These are phyloP conservation scores for Monomorium pharaonis DNA, from an alignment of 1,140 invertebrate species.

Conservation along the genomic window DNA sequence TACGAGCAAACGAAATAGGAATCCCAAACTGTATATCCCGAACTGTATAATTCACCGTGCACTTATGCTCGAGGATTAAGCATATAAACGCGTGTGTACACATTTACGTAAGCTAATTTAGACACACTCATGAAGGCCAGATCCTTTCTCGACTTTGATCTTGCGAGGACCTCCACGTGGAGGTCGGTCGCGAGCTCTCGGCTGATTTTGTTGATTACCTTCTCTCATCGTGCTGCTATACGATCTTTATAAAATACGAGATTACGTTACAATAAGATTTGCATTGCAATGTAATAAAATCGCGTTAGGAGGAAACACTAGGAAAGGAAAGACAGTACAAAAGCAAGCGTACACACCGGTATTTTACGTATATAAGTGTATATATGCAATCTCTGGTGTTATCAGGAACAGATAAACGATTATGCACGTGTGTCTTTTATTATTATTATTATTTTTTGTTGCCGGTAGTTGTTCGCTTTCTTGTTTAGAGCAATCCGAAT, in stretches of 20 bases:
- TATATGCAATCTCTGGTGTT: constrained; percentile 41
- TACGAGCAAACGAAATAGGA: constrained; percentile 31
- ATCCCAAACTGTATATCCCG: neutral
- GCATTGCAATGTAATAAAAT: constrained; percentile 32
- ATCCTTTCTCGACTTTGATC: constrained; percentile 3
- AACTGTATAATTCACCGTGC: constrained; percentile 19
- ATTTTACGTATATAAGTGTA: constrained; percentile 39
- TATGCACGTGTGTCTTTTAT: neutral
- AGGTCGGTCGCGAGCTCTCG: neutral
- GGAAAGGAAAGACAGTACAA: constrained; percentile 40
- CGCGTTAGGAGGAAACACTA: constrained; percentile 40
- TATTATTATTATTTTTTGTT: neutral
- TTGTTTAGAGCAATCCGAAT: constrained; percentile 7
- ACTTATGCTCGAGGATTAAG: constrained; percentile 27
- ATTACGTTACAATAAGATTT: constrained; percentile 48
- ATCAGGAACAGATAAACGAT: constrained; percentile 50
- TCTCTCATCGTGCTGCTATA: neutral
- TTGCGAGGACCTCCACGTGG: neutral
- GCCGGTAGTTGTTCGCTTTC: neutral
- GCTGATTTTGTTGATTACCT: constrained; percentile 11
- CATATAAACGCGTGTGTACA: constrained; percentile 47
- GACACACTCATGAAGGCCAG: constrained; percentile 51
- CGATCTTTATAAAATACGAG: constrained; percentile 44
- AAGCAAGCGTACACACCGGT: constrained; percentile 51
- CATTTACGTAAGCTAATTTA: constrained; percentile 55